A percentile compares a stretch with the other conserved stretches of the same genome.
phyloP scores from a whole-genome alignment of 2,888 invertebrate species.

The Cactoblastis cactorum region DNA sequence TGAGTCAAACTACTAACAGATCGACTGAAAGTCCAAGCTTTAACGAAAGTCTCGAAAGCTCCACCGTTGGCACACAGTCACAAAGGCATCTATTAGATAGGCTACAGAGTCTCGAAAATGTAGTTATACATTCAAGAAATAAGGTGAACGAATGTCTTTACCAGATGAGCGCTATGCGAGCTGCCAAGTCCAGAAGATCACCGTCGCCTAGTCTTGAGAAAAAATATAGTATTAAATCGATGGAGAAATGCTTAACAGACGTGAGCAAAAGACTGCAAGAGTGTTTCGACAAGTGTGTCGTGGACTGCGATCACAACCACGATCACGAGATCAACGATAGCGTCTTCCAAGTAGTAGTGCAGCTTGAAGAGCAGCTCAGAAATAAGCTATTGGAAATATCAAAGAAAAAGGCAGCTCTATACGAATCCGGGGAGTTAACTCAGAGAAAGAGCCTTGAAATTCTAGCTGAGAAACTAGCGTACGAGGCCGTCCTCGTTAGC shows the following conservation, averaged over 20 bases:
- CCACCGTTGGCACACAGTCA: constrained; percentile 69
- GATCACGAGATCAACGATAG: constrained; percentile 64
- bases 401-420: constrained; percentile 82
- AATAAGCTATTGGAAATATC: constrained; percentile 84
- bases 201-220: constrained; percentile 83
- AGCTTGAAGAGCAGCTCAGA: constrained; percentile 83
- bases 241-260: constrained; percentile 82
- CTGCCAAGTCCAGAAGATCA: constrained; percentile 81
- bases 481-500: constrained; percentile 86
- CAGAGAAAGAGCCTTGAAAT: constrained; percentile 84
- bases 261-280: constrained; percentile 81
- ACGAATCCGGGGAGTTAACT: constrained; percentile 84
- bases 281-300: constrained; percentile 79
- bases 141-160: constrained; percentile 84
- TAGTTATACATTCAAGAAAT: constrained; percentile 81
- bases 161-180: constrained; percentile 81
- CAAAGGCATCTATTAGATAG: constrained; percentile 79
- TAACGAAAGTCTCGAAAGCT: constrained; percentile 47
- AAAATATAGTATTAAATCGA: constrained; percentile 80
- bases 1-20: constrained; percentile 58
- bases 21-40: constrained; percentile 57
- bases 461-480: constrained; percentile 88
- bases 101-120: constrained; percentile 80
- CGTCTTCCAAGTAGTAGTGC: constrained; percentile 80
- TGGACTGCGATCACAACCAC: constrained; percentile 60